phyloP scores from a whole-genome alignment of 2,113 vertebrate species.

The Psilopsiagon aymara region DNA sequence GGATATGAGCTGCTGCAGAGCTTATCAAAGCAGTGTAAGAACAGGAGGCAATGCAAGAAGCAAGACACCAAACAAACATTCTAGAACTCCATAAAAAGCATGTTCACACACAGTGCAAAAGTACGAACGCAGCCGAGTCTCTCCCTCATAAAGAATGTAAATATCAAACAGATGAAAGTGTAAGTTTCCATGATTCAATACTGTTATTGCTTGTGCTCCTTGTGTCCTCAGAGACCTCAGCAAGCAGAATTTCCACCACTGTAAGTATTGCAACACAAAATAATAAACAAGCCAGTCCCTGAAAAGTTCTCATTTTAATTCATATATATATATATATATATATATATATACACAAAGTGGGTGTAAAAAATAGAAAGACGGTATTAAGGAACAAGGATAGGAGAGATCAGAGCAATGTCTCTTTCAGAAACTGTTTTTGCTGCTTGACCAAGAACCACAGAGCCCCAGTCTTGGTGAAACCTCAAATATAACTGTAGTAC shows the following conservation, averaged over 20 bases:
- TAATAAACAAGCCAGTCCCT: slow-evolving; percentile 28
- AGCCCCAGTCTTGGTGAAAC: neutral
- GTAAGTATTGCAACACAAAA: neutral
- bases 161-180: slow-evolving; percentile 54
- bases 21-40: neutral
- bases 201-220: slow-evolving; percentile 39
- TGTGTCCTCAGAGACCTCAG: slow-evolving; percentile 18
- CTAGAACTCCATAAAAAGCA: neutral
- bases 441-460: slow-evolving; percentile 3
- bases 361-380: slow-evolving; percentile 16
- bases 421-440: neutral
- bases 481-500: neutral
- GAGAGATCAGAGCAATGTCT: slow-evolving; percentile 6
- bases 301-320: slow-evolving; percentile 19
- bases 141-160: slow-evolving; percentile 58
- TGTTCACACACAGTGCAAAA: neutral
- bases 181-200: slow-evolving; percentile 18
- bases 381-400: slow-evolving; percentile 1
- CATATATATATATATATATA: neutral
- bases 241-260: neutral
- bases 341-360: neutral
- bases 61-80: neutral
- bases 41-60: neutral
- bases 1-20: neutral
- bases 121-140: neutral